Percentiles rank a stretch among this genome's conserved stretches.
phyloP scores from a whole-genome alignment of 2,113 vertebrate species.

The Psettodes erumei region DNA sequence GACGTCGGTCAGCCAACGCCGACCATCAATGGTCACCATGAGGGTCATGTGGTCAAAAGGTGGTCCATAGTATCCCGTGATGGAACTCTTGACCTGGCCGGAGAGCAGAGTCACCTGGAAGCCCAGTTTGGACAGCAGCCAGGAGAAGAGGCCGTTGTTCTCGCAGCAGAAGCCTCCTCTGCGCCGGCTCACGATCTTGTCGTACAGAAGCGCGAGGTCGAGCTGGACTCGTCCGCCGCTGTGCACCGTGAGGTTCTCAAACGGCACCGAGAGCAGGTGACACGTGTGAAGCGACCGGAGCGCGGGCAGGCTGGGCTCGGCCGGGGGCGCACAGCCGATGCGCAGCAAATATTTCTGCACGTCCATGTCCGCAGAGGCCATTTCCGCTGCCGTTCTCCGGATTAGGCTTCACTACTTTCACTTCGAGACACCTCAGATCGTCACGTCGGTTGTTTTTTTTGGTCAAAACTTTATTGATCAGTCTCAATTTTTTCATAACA shows the following conservation, averaged over 20 bases:
- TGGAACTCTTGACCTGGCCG: conserved; percentile 69
- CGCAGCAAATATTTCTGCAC: conserved; percentile 73
- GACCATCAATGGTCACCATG: conserved; percentile 73
- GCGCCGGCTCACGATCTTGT: conserved; percentile 79
- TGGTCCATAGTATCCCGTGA: conserved; percentile 72
- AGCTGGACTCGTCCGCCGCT: conserved; percentile 70
- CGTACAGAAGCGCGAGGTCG: conserved; percentile 65
- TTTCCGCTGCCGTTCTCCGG: not conserved
- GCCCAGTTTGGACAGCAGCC: conserved; percentile 79
- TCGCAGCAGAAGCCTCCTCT: conserved; percentile 84
- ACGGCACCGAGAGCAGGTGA: conserved; percentile 81
- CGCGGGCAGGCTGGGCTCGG: conserved; percentile 56
- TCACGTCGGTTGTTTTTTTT: too few species aligned
- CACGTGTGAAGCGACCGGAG: conserved; percentile 68
- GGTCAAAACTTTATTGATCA: not conserved
- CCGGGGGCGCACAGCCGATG: conserved; percentile 59
- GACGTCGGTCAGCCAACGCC: conserved; percentile 82
- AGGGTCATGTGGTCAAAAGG: conserved; percentile 80
- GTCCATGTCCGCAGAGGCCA: conserved; percentile 67
- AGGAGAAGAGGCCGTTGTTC: conserved; percentile 82
- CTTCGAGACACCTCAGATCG: not conserved
- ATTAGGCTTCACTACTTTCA: not conserved
- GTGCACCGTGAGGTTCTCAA: conserved; percentile 82
- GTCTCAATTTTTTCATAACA: not conserved
- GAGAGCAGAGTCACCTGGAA: conserved; percentile 74